A percentile compares a stretch with the other conserved stretches of the same genome.
Evolutionary conservation across 2,113 vertebrate genomes (phyloP).

Genomic region (Chloropsis cyanopogon): DNA sequence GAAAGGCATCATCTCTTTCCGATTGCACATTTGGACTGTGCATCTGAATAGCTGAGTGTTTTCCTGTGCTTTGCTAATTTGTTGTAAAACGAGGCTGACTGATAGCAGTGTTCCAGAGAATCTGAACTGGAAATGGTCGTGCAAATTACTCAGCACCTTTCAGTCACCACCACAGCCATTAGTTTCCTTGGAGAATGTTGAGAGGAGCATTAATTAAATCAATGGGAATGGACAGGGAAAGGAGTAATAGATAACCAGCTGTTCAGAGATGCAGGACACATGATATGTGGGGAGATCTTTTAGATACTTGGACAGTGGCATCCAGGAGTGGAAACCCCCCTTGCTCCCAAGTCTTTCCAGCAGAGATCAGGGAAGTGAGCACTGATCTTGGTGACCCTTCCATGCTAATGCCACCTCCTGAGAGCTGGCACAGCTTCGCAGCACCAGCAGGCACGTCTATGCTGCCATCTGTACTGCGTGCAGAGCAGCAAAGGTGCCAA

Average conservation of each 20-base stretch:
- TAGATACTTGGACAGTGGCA: not conserved
- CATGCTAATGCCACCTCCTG: not conserved
- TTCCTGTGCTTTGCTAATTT: not conserved
- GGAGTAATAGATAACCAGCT: not conserved
- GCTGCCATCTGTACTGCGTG: slow-evolving; percentile 43
- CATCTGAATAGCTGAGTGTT: not conserved
- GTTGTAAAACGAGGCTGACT: not conserved
- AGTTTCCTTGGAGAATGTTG: not conserved
- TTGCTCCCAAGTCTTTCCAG: not conserved
- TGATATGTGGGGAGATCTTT: not conserved
- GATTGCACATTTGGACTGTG: not conserved
- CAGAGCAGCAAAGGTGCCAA: not conserved
- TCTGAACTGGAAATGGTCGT: not conserved
- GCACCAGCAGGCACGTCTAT: slow-evolving; percentile 9
- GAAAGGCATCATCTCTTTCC: not conserved
- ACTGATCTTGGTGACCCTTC: not conserved
- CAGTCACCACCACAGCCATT: not conserved
- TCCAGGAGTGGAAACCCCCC: not conserved
- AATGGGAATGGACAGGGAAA: not conserved
- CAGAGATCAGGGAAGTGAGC: not conserved
- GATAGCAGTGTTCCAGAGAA: not conserved
- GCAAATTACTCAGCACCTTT: slow-evolving; percentile 7
- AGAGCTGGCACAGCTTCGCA: slow-evolving; percentile 15
- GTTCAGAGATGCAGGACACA: not conserved
- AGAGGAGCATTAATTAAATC: slow-evolving; percentile 11